Evolutionary conservation across 2,888 invertebrate species (phyloP).

Genomic region (Drosophila engyochracea): DNA sequence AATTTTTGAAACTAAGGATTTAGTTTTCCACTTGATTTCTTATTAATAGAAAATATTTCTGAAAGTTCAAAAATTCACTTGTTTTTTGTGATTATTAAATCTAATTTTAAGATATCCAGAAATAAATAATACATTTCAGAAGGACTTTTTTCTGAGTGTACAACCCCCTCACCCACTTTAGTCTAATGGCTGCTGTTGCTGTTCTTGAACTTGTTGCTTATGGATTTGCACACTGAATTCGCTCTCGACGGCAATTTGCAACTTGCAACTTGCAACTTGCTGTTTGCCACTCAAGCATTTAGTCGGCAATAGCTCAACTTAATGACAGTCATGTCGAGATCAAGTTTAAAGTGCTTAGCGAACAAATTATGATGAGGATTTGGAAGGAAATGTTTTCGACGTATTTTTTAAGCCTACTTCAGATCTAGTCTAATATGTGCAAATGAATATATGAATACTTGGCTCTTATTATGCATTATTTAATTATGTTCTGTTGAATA

Average conservation of each 20-base stretch:
- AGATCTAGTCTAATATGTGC: background rate
- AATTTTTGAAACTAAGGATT: too few relatives aligned
- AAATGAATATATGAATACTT: background rate
- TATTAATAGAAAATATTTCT: background rate
- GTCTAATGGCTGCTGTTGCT: slow-evolving; percentile 64
- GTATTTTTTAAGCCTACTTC: background rate
- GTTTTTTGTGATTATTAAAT: too few relatives aligned
- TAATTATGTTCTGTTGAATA: background rate
- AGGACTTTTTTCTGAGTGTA: background rate
- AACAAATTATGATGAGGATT: slow-evolving; percentile 19
- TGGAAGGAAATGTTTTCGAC: background rate
- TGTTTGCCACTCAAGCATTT: slow-evolving; percentile 35
- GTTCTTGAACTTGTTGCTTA: slow-evolving; percentile 44
- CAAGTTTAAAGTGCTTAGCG: slow-evolving; percentile 13
- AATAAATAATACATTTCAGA: background rate
- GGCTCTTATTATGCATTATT: background rate
- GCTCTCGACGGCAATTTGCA: slow-evolving; percentile 47
- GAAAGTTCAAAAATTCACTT: too few relatives aligned
- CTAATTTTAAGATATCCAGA: background rate
- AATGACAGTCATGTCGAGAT: slow-evolving; percentile 35
- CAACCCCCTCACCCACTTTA: background rate
- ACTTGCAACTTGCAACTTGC: slow-evolving; percentile 37
- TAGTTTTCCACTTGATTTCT: too few relatives aligned
- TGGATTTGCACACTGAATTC: slow-evolving; percentile 46
- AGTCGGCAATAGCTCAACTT: slow-evolving; percentile 46